A percentile compares a stretch with the other conserved stretches of the same genome.
phyloP scores from a whole-genome alignment of 2,888 invertebrate genomes.

The Clusia tigrina region DNA sequence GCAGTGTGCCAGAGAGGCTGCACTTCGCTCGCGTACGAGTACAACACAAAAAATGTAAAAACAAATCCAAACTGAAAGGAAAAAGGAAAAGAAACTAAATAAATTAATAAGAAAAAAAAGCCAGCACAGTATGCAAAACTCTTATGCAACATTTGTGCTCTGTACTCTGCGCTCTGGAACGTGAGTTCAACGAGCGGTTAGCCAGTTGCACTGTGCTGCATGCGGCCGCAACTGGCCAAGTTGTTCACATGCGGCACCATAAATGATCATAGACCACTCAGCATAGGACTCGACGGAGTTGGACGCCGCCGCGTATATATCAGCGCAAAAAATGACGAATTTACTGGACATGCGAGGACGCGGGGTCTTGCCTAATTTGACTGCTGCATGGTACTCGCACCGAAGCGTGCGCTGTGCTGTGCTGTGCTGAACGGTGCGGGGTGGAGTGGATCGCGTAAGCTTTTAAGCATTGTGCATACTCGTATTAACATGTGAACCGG shows the following conservation, averaged over 20 bases:
- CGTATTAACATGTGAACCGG: conserved; percentile 15
- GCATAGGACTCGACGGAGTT: conserved; percentile 7
- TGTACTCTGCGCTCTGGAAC: not conserved
- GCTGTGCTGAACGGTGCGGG: conserved; percentile 3
- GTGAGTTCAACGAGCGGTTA: not conserved
- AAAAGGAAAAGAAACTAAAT: not conserved
- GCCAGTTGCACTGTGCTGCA: not conserved
- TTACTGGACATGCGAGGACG: conserved; percentile 37
- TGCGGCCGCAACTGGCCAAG: not conserved
- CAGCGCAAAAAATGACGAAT: conserved; percentile 36
- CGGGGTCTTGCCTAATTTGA: conserved; percentile 38
- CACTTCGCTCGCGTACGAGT: not conserved
- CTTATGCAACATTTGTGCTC: conserved; percentile 21
- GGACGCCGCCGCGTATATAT: not conserved
- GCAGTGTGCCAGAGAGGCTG: not conserved
- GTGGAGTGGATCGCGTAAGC: conserved; percentile 13
- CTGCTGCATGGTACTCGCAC: conserved; percentile 13
- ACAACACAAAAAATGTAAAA: not conserved
- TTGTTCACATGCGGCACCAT: conserved; percentile 18
- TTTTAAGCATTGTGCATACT: conserved; percentile 25
- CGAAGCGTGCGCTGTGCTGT: not conserved
- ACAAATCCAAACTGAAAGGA: not conserved
- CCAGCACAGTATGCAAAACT: conserved; percentile 16
- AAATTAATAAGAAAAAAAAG: not conserved
- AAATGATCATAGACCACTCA: conserved; percentile 23